These are phyloP conservation scores for Orestias chungarensis DNA, from an alignment of 2,797 vertebrate species.

Conservation along the genomic window DNA sequence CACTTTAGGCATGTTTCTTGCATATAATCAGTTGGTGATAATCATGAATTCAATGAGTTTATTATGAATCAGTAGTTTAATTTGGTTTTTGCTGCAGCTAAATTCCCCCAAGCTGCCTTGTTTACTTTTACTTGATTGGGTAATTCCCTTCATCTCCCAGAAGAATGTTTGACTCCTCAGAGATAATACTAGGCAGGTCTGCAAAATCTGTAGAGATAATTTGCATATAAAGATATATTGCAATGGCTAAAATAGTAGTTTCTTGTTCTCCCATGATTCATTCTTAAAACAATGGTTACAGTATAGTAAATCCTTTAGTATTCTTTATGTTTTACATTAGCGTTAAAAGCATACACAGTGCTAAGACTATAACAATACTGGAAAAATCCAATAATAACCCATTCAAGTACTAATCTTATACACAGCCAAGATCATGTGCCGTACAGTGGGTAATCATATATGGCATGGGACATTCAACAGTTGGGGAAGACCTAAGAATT, in stretches of 20 bases:
- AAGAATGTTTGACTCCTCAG: constrained; percentile 8
- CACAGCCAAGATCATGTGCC: not conserved
- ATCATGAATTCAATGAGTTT: constrained; percentile 38
- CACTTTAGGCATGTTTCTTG: constrained; percentile 17
- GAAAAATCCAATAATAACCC: not conserved
- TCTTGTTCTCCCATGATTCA: constrained; percentile 2
- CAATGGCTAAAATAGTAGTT: constrained; percentile 10
- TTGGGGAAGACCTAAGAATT: constrained; percentile 22
- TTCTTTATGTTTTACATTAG: not conserved
- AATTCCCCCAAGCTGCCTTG: constrained; percentile 20
- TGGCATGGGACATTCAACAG: constrained; percentile 28
- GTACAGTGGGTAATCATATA: constrained; percentile 27
- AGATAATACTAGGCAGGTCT: constrained; percentile 9
- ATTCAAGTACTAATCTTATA: no score
- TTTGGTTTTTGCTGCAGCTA: constrained; percentile 32
- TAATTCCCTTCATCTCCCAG: constrained; percentile 16
- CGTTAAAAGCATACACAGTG: no score
- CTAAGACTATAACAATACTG: not conserved
- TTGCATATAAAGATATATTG: constrained; percentile 2
- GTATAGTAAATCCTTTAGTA: not conserved
- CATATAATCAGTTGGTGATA: constrained; percentile 44
- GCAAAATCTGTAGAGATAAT: constrained; percentile 1
- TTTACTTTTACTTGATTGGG: constrained; percentile 22
- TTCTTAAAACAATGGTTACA: constrained; percentile 15
- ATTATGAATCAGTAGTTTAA: constrained; percentile 46